These are phyloP conservation scores for Arion vulgaris DNA, from an alignment of 1,140 invertebrate species.

Conservation along the genomic window DNA sequence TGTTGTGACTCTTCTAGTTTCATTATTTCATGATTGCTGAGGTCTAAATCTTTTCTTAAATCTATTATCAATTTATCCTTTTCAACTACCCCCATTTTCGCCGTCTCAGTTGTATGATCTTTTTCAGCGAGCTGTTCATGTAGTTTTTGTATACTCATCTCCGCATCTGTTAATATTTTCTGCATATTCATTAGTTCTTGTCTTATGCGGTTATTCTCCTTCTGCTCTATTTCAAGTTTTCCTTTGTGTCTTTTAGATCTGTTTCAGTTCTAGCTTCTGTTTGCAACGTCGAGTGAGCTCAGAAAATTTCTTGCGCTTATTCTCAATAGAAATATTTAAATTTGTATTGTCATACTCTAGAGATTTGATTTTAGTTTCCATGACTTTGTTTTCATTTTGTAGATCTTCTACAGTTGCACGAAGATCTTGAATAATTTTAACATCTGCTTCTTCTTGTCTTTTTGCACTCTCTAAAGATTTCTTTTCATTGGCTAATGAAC, in stretches of 20 bases:
- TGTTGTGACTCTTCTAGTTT: constrained; percentile 33
- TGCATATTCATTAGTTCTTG: constrained; percentile 35
- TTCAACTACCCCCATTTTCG: constrained; percentile 30
- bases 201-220: constrained; percentile 33
- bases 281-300: constrained; percentile 38
- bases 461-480: constrained; percentile 1
- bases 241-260: constrained; percentile 28
- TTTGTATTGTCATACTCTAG: constrained; percentile 12
- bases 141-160: constrained; percentile 26
- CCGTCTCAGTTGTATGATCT: constrained; percentile 31
- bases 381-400: constrained; percentile 29
- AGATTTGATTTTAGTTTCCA: constrained; percentile 15
- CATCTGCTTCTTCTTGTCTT: constrained; percentile 9
- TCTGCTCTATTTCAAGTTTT: constrained; percentile 30
- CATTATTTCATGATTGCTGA: constrained; percentile 21
- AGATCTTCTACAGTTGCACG: constrained; percentile 9
- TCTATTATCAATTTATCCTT: constrained; percentile 34
- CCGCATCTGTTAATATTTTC: constrained; percentile 20
- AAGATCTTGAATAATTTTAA: constrained; percentile 26
- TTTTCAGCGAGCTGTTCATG: constrained; percentile 13
- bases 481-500: neutral
- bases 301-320: constrained; percentile 37
- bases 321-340: constrained; percentile 15
- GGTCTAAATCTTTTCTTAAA: constrained; percentile 30
- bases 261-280: constrained; percentile 27